Conservation (phyloP, 2,113 vertebrate genomes). For the Nycticebus coucang region DNA sequence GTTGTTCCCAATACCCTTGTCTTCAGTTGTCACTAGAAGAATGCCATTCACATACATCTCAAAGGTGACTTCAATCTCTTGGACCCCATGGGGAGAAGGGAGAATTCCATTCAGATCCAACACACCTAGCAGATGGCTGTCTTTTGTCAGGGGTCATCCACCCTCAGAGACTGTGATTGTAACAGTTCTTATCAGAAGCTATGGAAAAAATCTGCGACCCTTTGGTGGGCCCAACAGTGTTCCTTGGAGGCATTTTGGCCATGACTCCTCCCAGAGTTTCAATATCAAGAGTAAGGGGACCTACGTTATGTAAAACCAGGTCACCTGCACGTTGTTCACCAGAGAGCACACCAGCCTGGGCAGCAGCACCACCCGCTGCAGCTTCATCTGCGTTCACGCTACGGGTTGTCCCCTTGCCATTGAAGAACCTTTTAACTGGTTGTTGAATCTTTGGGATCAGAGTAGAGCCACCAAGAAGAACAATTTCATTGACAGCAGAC, state of each 20-base stretch:
- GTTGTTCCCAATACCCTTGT: slow-evolving; percentile 98
- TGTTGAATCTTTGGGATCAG: slow-evolving; percentile 99
- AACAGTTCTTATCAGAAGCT: slow-evolving; percentile 97
- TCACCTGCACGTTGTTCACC: slow-evolving; percentile 97
- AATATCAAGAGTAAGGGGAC: slow-evolving; percentile 97
- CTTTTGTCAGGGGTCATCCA: slow-evolving; percentile 96
- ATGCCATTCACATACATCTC: slow-evolving; percentile 97
- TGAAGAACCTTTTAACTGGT: slow-evolving; percentile 97
- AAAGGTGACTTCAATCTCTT: slow-evolving; percentile 98
- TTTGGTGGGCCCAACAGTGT: slow-evolving; percentile 98
- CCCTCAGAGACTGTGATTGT: slow-evolving; percentile 99
- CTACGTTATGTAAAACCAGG: slow-evolving; percentile 95
- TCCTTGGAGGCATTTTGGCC: slow-evolving; percentile 98
- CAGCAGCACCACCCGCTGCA: slow-evolving; percentile 96
- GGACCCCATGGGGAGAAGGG: slow-evolving; percentile 96
- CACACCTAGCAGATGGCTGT: slow-evolving; percentile 96
- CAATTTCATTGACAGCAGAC: slow-evolving; percentile 96
- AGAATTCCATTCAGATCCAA: slow-evolving; percentile 97
- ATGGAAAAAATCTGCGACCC: slow-evolving; percentile 99
- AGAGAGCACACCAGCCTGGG: slow-evolving; percentile 97
- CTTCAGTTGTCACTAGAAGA: slow-evolving; percentile 95
- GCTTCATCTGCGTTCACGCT: slow-evolving; percentile 98
- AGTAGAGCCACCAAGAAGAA: slow-evolving; percentile 96
- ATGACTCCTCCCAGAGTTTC: slow-evolving; percentile 97
- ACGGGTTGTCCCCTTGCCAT: slow-evolving; percentile 96